Evolutionary conservation across 2,113 vertebrate species (phyloP), one percentile per base, ranked within the genome.

Genomic region (Bothrops jararaca): DNA sequence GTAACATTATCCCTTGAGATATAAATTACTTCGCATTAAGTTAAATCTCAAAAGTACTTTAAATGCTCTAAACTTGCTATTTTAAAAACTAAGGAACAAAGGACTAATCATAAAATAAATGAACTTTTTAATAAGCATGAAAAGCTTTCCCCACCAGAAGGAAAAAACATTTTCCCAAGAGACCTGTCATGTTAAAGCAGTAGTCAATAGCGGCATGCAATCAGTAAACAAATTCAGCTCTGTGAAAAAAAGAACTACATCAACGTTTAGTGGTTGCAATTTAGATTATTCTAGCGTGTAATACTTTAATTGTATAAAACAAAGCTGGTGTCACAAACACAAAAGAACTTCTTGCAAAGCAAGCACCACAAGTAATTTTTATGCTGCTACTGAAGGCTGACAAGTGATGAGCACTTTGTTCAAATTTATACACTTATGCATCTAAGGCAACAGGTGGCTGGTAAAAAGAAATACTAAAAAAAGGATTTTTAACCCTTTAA

Each of bases 281-380:
- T 98, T 98, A 98, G 98, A 98, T 99, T 99, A 98, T 98, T 99
- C 98, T 98, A 98, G 98, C 98, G 96, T 99, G 98, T 98, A 99
- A 99, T 98, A 98, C 98, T 98, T 98, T 98, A 98, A 99, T 98
- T 98, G 98, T 98, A 97, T 97, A 98, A 99, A 98, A 99, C 98
- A 99, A 99, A 98, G 98, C 98, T 97, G 97, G 97, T 98, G 98
- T 98, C 98, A 98, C 98, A 98, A 98, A 98, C 97, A 98, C 97
- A 98, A 98, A 98, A 98, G 98, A 98, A 98, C 95, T 96, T 97
- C 97, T 98, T 98, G 97, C 98, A 98, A 98, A 98, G 97, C 98
- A 98, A 98, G 97, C 97, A 98, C 97, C 97, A 97, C 96, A 97
- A 98, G 98, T 98, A 98, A 98, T 99, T 98, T 98, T 98, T 97